Evolutionary conservation across 2,888 invertebrate genomes (phyloP).

Genomic region (Nasonia oneida): DNA sequence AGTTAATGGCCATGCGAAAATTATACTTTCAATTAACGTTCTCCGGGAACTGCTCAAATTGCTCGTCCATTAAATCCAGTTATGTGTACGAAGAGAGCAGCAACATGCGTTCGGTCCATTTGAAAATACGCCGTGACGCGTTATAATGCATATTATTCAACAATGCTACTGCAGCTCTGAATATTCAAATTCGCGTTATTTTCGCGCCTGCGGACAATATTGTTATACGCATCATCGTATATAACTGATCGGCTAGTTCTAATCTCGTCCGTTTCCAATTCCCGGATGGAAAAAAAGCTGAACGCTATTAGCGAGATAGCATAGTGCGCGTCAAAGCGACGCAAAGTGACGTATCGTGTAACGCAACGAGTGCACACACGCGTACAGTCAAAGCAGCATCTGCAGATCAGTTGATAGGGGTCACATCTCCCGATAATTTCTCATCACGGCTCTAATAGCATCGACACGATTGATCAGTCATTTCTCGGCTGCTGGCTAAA

Average conservation of each 20-base stretch:
- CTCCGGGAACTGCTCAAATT: constrained; percentile 41
- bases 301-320: background rate
- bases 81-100: background rate
- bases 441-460: background rate
- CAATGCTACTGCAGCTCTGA: background rate
- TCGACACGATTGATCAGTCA: constrained; percentile 10
- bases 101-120: background rate
- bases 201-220: constrained; percentile 2
- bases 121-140: constrained; percentile 33
- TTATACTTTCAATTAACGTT: constrained; percentile 57
- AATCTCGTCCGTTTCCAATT: too few species aligned
- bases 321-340: background rate
- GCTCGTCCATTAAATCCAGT: constrained; percentile 52
- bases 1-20: constrained; percentile 46
- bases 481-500: background rate
- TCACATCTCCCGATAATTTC: constrained; percentile 11
- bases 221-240: background rate
- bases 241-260: too few species aligned
- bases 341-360: background rate
- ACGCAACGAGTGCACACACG: background rate
- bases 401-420: constrained; percentile 35
- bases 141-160: constrained; percentile 29
- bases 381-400: background rate
- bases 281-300: background rate
- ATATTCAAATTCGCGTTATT: constrained; percentile 39